These are phyloP conservation scores for Charina bottae DNA, from an alignment of 2,113 vertebrate genomes.

Conservation along the genomic window DNA sequence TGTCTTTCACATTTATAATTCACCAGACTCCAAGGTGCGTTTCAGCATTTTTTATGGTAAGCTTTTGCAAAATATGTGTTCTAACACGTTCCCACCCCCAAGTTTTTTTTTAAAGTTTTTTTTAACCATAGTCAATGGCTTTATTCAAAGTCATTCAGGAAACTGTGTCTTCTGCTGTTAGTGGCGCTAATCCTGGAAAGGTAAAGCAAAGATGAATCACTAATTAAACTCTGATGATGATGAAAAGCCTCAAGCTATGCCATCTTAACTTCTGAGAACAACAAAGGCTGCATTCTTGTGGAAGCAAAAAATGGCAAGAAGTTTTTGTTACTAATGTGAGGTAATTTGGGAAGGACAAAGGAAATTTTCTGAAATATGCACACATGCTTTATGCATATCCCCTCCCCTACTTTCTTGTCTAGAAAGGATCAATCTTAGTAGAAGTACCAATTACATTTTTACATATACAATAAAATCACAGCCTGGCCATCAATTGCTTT, in stretches of 20 bases:
- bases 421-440: not conserved
- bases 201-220: conserved; percentile 34
- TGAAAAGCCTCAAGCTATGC: not conserved
- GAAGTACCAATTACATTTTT: not conserved
- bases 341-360: not conserved
- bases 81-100: conserved; percentile 49
- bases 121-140: conserved; percentile 60
- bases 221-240: conserved; percentile 17
- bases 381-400: not conserved
- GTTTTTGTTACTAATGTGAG: not conserved
- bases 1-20: conserved; percentile 8
- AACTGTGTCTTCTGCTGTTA: conserved; percentile 6
- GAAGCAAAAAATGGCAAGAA: not conserved
- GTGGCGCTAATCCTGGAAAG: conserved; percentile 20
- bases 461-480: not conserved
- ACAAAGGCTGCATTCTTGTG: conserved; percentile 15
- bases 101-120: conserved; percentile 31
- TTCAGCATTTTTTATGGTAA: conserved; percentile 50
- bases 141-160: conserved; percentile 51
- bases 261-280: not conserved
- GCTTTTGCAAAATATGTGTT: conserved; percentile 61
- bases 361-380: not conserved
- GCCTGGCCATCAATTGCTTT: not conserved
- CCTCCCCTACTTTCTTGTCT: not conserved
- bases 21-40: conserved; percentile 48